Conservation (phyloP, 2,113 vertebrate species). For the Pagrus major region DNA sequence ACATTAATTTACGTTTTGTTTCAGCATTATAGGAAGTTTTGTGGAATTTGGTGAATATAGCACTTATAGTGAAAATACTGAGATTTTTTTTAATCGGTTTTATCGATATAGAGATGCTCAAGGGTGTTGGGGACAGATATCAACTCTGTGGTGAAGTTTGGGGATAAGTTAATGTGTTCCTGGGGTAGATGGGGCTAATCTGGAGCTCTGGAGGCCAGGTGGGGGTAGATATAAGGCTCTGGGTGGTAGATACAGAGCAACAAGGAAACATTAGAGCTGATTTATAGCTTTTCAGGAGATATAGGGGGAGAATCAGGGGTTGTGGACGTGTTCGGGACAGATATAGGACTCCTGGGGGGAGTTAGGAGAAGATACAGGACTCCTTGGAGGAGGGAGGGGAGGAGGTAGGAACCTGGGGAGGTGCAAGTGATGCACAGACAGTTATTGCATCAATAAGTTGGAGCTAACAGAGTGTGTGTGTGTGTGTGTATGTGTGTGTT, state of each 20-base stretch:
- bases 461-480: constrained; percentile 41
- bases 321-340: background rate
- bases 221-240: background rate
- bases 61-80: no score
- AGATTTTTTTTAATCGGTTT: no score
- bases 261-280: background rate
- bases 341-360: background rate
- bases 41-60: no score
- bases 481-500: constrained; percentile 54
- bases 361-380: background rate
- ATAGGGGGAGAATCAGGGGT: no score
- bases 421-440: constrained; percentile 25
- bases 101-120: no score
- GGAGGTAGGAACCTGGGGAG: background rate
- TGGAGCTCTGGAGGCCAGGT: no score
- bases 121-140: background rate
- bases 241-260: background rate
- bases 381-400: background rate
- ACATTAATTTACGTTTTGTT: no score
- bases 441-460: constrained; percentile 22
- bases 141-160: background rate
- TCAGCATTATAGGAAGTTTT: no score
- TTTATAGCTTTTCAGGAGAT: background rate
- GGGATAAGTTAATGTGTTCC: background rate
- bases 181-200: background rate